phyloP scores from a whole-genome alignment of 2,888 invertebrate species.

The Drosophila mettleri region DNA sequence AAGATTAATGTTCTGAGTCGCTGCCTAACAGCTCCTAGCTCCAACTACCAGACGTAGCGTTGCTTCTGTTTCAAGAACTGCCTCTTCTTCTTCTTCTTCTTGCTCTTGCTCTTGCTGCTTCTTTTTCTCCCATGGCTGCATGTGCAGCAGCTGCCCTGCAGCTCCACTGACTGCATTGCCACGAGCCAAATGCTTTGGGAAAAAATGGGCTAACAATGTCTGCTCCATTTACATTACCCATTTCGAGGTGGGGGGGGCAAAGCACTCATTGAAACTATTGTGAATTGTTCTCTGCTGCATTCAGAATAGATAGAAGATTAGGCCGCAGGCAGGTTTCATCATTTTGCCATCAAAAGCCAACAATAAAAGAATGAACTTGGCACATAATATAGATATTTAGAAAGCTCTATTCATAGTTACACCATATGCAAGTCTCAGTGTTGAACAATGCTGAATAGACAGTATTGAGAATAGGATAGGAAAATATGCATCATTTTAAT shows the following conservation, averaged over 20 bases:
- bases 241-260: not conserved
- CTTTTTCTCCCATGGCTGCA: constrained; percentile 10
- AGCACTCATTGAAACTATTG: constrained; percentile 6
- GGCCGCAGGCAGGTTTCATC: not conserved
- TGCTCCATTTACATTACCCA: constrained; percentile 38
- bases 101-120: not conserved
- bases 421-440: not conserved
- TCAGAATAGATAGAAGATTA: not conserved
- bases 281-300: constrained; percentile 3
- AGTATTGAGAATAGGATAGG: not conserved
- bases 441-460: not conserved
- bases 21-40: constrained; percentile 33
- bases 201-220: constrained; percentile 35
- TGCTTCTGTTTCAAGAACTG: constrained; percentile 1
- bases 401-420: not conserved
- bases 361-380: not conserved
- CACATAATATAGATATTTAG: not conserved
- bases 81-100: not conserved
- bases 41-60: constrained; percentile 10
- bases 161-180: constrained; percentile 36
- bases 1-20: constrained; percentile 78
- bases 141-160: constrained; percentile 31
- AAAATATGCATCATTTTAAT: not conserved
- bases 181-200: constrained; percentile 36
- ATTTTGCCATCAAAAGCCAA: not conserved